phyloP scores from a whole-genome alignment of 1,140 invertebrate species.

The Coenobita brevimanus region DNA sequence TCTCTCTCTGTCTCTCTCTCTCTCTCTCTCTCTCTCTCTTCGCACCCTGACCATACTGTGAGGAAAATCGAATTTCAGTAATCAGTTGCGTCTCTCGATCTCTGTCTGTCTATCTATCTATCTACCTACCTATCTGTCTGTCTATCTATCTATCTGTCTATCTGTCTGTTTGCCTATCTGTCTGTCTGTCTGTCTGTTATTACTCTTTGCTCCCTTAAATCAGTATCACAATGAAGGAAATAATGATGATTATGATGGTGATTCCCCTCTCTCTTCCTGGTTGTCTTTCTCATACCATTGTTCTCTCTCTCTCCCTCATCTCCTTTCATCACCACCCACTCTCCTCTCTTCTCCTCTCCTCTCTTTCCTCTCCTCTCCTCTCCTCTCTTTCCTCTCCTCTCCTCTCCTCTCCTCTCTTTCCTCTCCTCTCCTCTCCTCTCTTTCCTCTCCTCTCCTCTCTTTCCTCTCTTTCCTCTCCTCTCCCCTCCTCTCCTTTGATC shows the following conservation, averaged over 20 bases:
- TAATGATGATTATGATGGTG: no score
- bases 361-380: neutral
- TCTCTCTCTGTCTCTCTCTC: conserved; percentile 28
- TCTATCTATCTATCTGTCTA: no score
- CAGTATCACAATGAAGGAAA: no score
- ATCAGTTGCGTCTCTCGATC: no score
- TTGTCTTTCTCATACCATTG: neutral
- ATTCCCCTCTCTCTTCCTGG: no score
- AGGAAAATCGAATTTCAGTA: no score
- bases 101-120: no score
- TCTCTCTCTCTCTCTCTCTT: neutral
- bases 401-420: neutral
- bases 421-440: neutral
- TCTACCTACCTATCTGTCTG: no score
- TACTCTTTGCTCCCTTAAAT: no score
- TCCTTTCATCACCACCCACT: neutral
- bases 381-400: neutral
- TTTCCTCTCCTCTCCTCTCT: neutral
- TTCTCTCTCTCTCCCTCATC: neutral
- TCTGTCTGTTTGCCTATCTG: no score
- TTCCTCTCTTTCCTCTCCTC: neutral
- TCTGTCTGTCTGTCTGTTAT: no score
- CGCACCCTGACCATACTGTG: no score
- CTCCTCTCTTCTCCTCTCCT: neutral
- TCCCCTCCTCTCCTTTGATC: neutral